Evolutionary conservation across 2,888 invertebrate genomes (phyloP).

Genomic region (Lobophora halterata): DNA sequence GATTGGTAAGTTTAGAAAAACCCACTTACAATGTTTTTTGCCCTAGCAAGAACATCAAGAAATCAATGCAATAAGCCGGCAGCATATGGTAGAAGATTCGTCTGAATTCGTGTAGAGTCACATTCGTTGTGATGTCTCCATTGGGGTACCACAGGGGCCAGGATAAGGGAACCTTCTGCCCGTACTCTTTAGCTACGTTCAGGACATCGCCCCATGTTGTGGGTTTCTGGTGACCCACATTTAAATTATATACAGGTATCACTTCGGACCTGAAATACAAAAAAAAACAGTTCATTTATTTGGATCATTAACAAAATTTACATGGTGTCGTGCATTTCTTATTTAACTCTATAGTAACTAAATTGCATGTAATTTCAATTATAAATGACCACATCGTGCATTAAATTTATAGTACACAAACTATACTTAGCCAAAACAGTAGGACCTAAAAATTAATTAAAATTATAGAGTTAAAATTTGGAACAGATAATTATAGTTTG

Average conservation of each 20-base stretch:
- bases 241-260: constrained; percentile 93
- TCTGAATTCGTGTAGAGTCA: constrained; percentile 83
- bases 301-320: too few species aligned
- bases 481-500: too few species aligned
- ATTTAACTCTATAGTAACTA: too few species aligned
- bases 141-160: constrained; percentile 93
- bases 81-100: constrained; percentile 87
- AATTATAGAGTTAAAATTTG: too few species aligned
- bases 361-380: too few species aligned
- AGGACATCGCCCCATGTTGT: constrained; percentile 93
- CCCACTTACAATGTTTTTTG: constrained; percentile 90
- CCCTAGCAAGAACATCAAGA: constrained; percentile 84
- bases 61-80: constrained; percentile 90
- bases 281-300: too few species aligned
- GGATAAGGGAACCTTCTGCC: constrained; percentile 88
- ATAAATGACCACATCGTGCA: too few species aligned
- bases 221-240: constrained; percentile 89
- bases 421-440: too few species aligned
- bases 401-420: too few species aligned
- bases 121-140: constrained; percentile 86
- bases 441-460: too few species aligned
- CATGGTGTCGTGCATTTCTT: too few species aligned
- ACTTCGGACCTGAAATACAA: constrained; percentile 52
- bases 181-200: constrained; percentile 83
- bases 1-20: too few species aligned